A percentile compares a stretch with the other conserved stretches of the same genome.
phyloP scores from a whole-genome alignment of 2,888 invertebrate species.

The Elegia similella region DNA sequence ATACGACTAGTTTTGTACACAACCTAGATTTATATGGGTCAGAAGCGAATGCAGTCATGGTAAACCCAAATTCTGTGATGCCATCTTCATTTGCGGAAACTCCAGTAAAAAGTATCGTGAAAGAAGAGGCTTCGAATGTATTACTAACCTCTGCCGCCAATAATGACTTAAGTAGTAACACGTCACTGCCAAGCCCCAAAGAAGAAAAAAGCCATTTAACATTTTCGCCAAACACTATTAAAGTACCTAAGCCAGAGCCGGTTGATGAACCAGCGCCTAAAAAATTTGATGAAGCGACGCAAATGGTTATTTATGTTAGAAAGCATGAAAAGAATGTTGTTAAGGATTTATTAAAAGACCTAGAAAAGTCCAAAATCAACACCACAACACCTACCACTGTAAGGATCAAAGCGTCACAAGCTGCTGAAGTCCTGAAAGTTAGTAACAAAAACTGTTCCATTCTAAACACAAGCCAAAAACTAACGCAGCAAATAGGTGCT shows the following conservation, averaged over 20 bases:
- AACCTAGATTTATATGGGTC: conserved; percentile 86
- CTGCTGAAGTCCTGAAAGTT: conserved; percentile 65
- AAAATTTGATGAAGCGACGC: conserved; percentile 71
- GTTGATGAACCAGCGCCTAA: conserved; percentile 48
- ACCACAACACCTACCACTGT: conserved; percentile 53
- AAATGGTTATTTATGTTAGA: conserved; percentile 74
- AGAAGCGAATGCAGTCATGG: conserved; percentile 90
- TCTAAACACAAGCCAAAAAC: conserved; percentile 70
- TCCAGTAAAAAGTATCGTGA: conserved; percentile 68
- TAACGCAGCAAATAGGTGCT: conserved; percentile 67
- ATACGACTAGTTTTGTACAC: conserved; percentile 84
- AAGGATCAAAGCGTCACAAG: conserved; percentile 63
- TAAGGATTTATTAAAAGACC: conserved; percentile 84
- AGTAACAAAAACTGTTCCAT: conserved; percentile 74
- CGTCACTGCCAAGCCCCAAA: conserved; percentile 83
- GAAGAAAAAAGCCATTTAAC: conserved; percentile 86
- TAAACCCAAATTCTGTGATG: conserved; percentile 95
- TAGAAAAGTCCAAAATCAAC: conserved; percentile 70
- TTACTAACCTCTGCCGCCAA: conserved; percentile 68
- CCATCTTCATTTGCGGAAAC: conserved; percentile 85
- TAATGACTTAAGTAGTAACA: conserved; percentile 52
- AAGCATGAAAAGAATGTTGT: conserved; percentile 81
- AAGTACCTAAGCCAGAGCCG: conserved; percentile 77
- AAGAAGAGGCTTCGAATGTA: conserved; percentile 74
- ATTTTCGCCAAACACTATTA: conserved; percentile 86